phyloP scores from a whole-genome alignment of 2,888 invertebrate genomes.

The Craniophora ligustri region DNA sequence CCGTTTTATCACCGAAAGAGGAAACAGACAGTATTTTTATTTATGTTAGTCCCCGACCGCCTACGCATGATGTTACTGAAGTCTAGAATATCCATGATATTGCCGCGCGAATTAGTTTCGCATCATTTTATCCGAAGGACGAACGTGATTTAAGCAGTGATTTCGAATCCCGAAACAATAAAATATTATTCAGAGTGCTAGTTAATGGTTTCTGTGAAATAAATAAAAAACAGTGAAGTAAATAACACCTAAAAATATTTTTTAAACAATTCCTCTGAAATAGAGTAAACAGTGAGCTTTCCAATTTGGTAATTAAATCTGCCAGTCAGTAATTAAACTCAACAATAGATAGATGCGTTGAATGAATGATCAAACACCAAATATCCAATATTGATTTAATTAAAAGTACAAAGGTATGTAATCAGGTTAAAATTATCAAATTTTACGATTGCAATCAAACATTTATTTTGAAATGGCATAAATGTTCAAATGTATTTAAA shows the following conservation, averaged over 20 bases:
- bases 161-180: slow-evolving; percentile 18
- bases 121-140: slow-evolving; percentile 57
- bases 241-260: slow-evolving; percentile 5
- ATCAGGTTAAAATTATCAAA: slow-evolving; percentile 22
- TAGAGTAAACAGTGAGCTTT: slow-evolving; percentile 13
- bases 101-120: slow-evolving; percentile 67
- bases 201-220: slow-evolving; percentile 20
- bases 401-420: slow-evolving; percentile 31
- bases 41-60: slow-evolving; percentile 72
- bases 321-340: slow-evolving; percentile 15
- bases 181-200: slow-evolving; percentile 11
- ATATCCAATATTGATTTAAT: slow-evolving; percentile 29
- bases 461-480: slow-evolving; percentile 8
- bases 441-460: slow-evolving; percentile 16
- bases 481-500: too few relatives aligned
- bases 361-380: slow-evolving; percentile 20
- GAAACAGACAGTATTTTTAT: slow-evolving; percentile 85
- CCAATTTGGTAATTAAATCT: slow-evolving; percentile 21
- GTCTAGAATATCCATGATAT: slow-evolving; percentile 74
- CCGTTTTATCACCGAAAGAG: slow-evolving; percentile 74
- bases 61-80: slow-evolving; percentile 61
- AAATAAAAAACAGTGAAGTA: slow-evolving; percentile 1
- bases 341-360: slow-evolving; percentile 17
- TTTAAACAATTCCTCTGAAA: slow-evolving; percentile 8
- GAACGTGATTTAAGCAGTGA: slow-evolving; percentile 59